These are phyloP conservation scores for Metellina segmentata DNA, from an alignment of 2,888 invertebrate species.

Conservation along the genomic window DNA sequence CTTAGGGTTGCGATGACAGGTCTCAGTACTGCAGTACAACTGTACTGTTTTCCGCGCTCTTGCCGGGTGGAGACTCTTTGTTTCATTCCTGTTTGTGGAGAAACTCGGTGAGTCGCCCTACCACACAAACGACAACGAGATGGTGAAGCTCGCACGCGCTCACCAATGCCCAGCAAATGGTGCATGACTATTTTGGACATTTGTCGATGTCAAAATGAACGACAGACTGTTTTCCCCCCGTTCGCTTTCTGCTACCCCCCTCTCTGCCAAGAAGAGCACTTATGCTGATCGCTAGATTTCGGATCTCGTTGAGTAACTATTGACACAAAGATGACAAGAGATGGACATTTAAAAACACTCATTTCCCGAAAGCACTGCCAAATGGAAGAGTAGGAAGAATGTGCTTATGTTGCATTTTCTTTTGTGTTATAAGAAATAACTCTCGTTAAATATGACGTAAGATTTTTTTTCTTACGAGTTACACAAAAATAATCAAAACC, in stretches of 20 bases:
- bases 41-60: too few relatives aligned
- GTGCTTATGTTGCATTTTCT: too few relatives aligned
- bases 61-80: slow-evolving; percentile 26
- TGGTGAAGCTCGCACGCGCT: too few relatives aligned
- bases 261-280: background rate
- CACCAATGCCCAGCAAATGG: slow-evolving; percentile 59
- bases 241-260: background rate
- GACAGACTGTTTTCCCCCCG: slow-evolving; percentile 7
- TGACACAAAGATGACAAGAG: slow-evolving; percentile 69
- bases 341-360: too few relatives aligned
- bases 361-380: too few relatives aligned
- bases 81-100: slow-evolving; percentile 38
- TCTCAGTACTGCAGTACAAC: slow-evolving; percentile 53
- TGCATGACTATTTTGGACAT: slow-evolving; percentile 71
- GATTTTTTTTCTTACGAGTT: slow-evolving; percentile 35
- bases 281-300: slow-evolving; percentile 65
- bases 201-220: slow-evolving; percentile 50
- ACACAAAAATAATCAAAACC: too few relatives aligned
- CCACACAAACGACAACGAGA: slow-evolving; percentile 53
- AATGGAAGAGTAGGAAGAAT: too few relatives aligned
- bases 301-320: slow-evolving; percentile 66
- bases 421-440: too few relatives aligned
- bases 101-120: slow-evolving; percentile 46
- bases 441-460: slow-evolving; percentile 37
- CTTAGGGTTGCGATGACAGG: slow-evolving; percentile 64